phyloP scores from a whole-genome alignment of 1,140 invertebrate genomes.

The Drosophila ficusphila region DNA sequence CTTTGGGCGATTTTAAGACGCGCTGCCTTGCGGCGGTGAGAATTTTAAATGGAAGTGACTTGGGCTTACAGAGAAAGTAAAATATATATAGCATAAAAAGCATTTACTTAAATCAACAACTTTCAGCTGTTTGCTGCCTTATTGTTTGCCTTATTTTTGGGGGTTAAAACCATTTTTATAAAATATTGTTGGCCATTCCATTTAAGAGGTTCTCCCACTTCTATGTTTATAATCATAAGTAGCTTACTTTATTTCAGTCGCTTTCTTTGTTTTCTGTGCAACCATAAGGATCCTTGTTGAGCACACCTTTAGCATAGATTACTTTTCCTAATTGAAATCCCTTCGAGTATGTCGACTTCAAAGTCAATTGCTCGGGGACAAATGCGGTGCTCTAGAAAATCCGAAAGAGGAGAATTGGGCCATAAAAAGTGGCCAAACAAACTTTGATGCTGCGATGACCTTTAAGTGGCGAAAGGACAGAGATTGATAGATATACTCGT shows the following conservation, averaged over 20 bases:
- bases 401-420: slow-evolving; percentile 1
- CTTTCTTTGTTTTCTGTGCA: neutral
- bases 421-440: slow-evolving; percentile 30
- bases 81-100: neutral
- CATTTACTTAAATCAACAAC: no score
- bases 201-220: no score
- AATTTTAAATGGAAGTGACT: slow-evolving; percentile 19
- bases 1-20: slow-evolving; percentile 10
- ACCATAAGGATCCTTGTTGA: neutral
- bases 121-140: no score
- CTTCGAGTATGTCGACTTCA: slow-evolving; percentile 44
- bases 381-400: slow-evolving; percentile 14
- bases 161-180: no score
- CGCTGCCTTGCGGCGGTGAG: neutral
- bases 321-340: slow-evolving; percentile 44
- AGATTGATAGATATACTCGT: no score
- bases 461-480: slow-evolving; percentile 30
- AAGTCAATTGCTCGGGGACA: slow-evolving; percentile 46
- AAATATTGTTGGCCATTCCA: no score
- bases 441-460: slow-evolving; percentile 40
- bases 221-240: no score
- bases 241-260: neutral
- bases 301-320: slow-evolving; percentile 15
- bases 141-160: no score
- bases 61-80: neutral